phyloP scores from a whole-genome alignment of 1,140 invertebrate genomes.

The Drosophila takahashii region DNA sequence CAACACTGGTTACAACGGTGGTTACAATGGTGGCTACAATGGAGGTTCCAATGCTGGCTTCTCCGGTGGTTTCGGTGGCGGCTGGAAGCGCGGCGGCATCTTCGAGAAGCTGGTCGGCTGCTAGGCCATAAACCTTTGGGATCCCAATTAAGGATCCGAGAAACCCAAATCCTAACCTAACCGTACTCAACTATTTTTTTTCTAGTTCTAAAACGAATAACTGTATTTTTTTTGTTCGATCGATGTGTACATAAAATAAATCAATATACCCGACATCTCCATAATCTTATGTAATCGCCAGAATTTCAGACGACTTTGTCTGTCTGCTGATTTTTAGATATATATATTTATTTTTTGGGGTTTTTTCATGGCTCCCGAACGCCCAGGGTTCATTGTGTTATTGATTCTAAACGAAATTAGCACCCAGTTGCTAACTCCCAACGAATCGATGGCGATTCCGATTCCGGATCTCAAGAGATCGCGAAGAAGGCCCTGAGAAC shows the following conservation, averaged over 20 bases:
- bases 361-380: constrained; percentile 28
- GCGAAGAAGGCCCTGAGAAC: constrained; percentile 6
- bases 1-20: constrained; percentile 27
- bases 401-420: constrained; percentile 52
- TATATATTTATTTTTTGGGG: neutral
- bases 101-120: constrained; percentile 76
- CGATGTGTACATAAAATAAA: constrained; percentile 46
- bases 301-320: constrained; percentile 53
- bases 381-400: constrained; percentile 54
- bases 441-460: constrained; percentile 32
- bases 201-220: constrained; percentile 66
- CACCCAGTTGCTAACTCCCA: constrained; percentile 62
- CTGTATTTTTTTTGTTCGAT: constrained; percentile 42
- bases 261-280: constrained; percentile 19
- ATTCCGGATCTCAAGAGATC: constrained; percentile 26
- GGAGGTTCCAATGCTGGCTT: constrained; percentile 29
- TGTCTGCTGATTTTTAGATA: constrained; percentile 6
- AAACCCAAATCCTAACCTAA: constrained; percentile 32
- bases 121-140: constrained; percentile 20
- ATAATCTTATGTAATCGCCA: constrained; percentile 50
- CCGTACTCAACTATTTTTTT: constrained; percentile 48
- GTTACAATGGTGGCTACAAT: constrained; percentile 44
- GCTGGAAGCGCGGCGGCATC: constrained; percentile 77
- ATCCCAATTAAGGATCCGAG: neutral
- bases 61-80: constrained; percentile 27